phyloP scores from a whole-genome alignment of 2,888 invertebrate genomes.

The Camptogramma bilineatum region DNA sequence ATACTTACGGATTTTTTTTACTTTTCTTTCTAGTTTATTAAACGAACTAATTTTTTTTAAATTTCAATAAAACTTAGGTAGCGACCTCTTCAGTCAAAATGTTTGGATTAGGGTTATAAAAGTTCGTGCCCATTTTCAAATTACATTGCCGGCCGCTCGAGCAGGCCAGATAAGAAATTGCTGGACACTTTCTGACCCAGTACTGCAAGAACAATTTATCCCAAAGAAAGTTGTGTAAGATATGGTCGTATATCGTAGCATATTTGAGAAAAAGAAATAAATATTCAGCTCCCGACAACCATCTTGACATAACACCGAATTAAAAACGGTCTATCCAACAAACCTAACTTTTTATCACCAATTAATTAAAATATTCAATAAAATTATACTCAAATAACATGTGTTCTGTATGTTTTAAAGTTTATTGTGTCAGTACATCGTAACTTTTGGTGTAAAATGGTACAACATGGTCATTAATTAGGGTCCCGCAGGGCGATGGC shows the following conservation, averaged over 20 bases:
- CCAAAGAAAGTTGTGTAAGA: neutral
- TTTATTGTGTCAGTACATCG: slow-evolving; percentile 65
- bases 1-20: no score
- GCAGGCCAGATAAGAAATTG: no score
- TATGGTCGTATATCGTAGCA: neutral
- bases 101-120: no score
- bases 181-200: no score
- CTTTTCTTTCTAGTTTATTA: no score
- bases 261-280: neutral
- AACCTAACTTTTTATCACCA: slow-evolving; percentile 55
- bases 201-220: no score
- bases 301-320: slow-evolving; percentile 26
- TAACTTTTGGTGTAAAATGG: slow-evolving; percentile 73
- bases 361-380: slow-evolving; percentile 71
- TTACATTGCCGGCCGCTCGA: no score
- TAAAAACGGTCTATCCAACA: slow-evolving; percentile 46
- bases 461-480: slow-evolving; percentile 76
- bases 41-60: no score
- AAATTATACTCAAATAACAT: slow-evolving; percentile 71
- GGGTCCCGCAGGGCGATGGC: slow-evolving; percentile 59
- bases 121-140: no score
- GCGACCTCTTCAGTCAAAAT: no score
- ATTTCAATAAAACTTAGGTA: no score
- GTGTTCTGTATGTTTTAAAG: slow-evolving; percentile 64
- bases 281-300: slow-evolving; percentile 16